A percentile compares a stretch with the other conserved stretches of the same genome.
Evolutionary conservation across 2,113 vertebrate genomes (phyloP).

Genomic region (Pao palembangensis): DNA sequence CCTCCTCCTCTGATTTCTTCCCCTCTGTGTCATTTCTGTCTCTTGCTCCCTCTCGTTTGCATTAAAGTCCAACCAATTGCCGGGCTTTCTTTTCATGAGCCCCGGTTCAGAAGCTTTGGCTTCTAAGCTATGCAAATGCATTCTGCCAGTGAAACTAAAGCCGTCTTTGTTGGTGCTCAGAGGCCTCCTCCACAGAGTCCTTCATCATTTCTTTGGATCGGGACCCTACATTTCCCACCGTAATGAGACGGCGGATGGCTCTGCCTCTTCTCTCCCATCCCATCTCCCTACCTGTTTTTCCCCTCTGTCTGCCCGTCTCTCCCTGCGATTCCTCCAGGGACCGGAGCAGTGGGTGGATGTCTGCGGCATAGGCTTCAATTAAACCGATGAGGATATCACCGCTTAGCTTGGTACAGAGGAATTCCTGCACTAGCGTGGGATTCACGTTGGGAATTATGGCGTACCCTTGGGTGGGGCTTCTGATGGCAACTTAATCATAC

Average conservation of each 20-base stretch:
- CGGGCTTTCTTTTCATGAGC: conserved; percentile 75
- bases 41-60: conserved; percentile 55
- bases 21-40: conserved; percentile 14
- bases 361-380: conserved; percentile 39
- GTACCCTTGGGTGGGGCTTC: conserved; percentile 48
- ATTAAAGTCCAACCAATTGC: conserved; percentile 72
- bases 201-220: conserved; percentile 77
- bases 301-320: conserved; percentile 19
- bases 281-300: conserved; percentile 28
- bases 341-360: conserved; percentile 29
- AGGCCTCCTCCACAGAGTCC: conserved; percentile 75
- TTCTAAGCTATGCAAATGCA: conserved; percentile 82
- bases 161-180: conserved; percentile 77
- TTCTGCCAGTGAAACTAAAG: conserved; percentile 77
- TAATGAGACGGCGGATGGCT: conserved; percentile 71
- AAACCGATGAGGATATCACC: no score
- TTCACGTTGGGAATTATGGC: conserved; percentile 39
- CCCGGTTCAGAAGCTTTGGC: conserved; percentile 73
- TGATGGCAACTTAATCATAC: conserved; percentile 61
- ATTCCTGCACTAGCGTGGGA: conserved; percentile 33
- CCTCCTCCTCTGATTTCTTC: conserved; percentile 5
- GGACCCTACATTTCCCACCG: conserved; percentile 73
- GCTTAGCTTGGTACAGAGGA: conserved; percentile 4
- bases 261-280: conserved; percentile 39
- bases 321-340: conserved; percentile 8